A percentile compares a stretch with the other conserved stretches of the same genome.
These are phyloP conservation scores for Heterodera carotae DNA, from an alignment of 1,140 invertebrate species.

Conservation along the genomic window DNA sequence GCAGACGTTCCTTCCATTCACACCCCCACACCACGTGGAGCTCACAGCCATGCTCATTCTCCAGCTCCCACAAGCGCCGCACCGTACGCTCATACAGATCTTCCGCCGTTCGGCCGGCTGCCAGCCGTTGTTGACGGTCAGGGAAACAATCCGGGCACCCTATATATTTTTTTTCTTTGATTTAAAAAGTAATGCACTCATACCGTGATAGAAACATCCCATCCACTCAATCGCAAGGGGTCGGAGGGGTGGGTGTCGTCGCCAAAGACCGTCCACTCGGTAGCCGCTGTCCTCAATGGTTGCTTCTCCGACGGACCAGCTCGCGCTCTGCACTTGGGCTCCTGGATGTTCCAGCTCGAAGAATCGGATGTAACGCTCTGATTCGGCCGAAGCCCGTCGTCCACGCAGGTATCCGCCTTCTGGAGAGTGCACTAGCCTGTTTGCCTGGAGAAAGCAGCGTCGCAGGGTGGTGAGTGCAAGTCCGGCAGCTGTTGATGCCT, in stretches of 20 bases:
- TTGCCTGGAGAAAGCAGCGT: conserved; percentile 6
- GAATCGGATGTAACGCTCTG: conserved; percentile 8
- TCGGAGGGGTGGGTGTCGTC: not conserved
- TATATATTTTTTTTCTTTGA: not conserved
- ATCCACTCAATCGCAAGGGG: conserved; percentile 25
- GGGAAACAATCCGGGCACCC: conserved; percentile 21
- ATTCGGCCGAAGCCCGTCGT: conserved; percentile 8
- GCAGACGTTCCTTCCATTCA: not conserved
- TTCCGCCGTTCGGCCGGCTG: conserved; percentile 15
- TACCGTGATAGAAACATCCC: conserved; percentile 23
- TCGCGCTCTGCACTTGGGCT: not conserved
- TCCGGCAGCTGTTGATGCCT: conserved; percentile 19
- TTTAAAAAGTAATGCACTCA: not conserved
- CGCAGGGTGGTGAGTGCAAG: conserved; percentile 7
- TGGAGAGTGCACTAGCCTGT: conserved; percentile 12
- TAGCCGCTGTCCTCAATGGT: conserved; percentile 19
- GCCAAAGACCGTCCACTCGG: conserved; percentile 12
- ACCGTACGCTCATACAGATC: conserved; percentile 5
- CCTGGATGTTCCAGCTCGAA: conserved; percentile 15
- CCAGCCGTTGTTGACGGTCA: not conserved
- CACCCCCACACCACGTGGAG: conserved; percentile 5
- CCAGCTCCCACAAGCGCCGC: not conserved
- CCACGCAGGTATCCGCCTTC: conserved; percentile 22
- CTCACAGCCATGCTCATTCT: conserved; percentile 3
- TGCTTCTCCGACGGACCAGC: conserved; percentile 21